phyloP scores from a whole-genome alignment of 2,113 vertebrate species.

The Channa maculata region DNA sequence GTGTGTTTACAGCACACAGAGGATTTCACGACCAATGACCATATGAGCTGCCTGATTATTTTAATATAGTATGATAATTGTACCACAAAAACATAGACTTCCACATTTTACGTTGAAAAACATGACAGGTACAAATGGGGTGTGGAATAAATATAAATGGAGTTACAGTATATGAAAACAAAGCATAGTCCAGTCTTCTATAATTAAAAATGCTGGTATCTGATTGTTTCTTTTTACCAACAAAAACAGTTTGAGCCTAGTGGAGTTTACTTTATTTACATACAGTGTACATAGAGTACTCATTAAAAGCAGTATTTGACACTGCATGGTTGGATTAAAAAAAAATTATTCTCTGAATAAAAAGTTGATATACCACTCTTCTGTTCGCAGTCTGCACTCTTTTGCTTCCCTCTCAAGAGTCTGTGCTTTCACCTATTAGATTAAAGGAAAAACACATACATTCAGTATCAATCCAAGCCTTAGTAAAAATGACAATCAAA shows the following conservation, averaged over 20 bases:
- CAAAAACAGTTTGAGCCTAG: background rate
- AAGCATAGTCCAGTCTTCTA: background rate
- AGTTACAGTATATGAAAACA: background rate
- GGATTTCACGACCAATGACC: too few relatives aligned
- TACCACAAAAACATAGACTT: background rate
- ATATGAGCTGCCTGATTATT: too few relatives aligned
- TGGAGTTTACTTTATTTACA: too few relatives aligned
- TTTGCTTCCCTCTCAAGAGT: slow-evolving; percentile 94
- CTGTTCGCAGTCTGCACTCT: slow-evolving; percentile 92
- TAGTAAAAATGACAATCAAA: too few relatives aligned
- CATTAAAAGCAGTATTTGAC: too few relatives aligned
- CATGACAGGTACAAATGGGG: background rate
- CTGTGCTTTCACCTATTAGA: slow-evolving; percentile 90
- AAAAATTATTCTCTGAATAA: background rate
- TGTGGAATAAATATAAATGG: too few relatives aligned
- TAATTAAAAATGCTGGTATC: background rate
- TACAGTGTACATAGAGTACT: too few relatives aligned
- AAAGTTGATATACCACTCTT: slow-evolving; percentile 89
- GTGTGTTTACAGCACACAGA: too few relatives aligned
- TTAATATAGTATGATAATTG: too few relatives aligned
- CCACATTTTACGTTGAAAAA: background rate
- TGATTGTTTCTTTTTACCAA: background rate
- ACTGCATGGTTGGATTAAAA: too few relatives aligned
- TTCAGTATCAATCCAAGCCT: too few relatives aligned
- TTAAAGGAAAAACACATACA: background rate